These are phyloP conservation scores for Nesogale talazaci DNA, from an alignment of 2,113 vertebrate genomes.

Conservation along the genomic window DNA sequence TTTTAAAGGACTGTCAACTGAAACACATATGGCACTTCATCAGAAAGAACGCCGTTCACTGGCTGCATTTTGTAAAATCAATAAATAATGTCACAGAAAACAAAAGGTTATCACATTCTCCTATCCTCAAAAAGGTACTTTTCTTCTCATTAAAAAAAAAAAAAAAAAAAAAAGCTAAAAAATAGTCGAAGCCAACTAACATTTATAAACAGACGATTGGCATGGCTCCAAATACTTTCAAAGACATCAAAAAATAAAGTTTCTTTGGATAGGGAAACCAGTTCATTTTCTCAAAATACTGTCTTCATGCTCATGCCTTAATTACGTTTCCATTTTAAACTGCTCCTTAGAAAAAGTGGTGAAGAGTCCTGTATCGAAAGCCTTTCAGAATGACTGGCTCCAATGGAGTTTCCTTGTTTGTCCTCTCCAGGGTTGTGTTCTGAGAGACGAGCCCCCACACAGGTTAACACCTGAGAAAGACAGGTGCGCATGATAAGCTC, in stretches of 20 bases:
- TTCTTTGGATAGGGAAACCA: slow-evolving; percentile 78
- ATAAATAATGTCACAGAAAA: slow-evolving; percentile 70
- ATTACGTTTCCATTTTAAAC: neutral
- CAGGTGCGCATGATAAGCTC: neutral
- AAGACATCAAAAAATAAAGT: slow-evolving; percentile 82
- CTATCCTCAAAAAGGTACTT: slow-evolving; percentile 71
- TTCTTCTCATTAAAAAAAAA: slow-evolving; percentile 55
- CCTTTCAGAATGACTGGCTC: slow-evolving; percentile 12
- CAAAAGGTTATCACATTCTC: slow-evolving; percentile 44
- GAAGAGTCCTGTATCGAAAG: slow-evolving; percentile 31
- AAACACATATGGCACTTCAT: slow-evolving; percentile 48
- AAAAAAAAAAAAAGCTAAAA: slow-evolving; percentile 59
- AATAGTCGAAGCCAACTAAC: slow-evolving; percentile 71
- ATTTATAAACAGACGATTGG: slow-evolving; percentile 79
- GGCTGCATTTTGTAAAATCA: slow-evolving; percentile 74
- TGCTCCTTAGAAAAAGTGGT: slow-evolving; percentile 38
- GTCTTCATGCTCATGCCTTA: slow-evolving; percentile 43
- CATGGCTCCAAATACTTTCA: slow-evolving; percentile 68
- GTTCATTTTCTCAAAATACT: neutral
- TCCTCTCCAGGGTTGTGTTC: slow-evolving; percentile 12
- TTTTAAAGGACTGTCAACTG: slow-evolving; percentile 51
- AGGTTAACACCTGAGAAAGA: neutral
- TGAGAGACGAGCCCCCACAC: neutral
- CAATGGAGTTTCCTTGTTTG: neutral
- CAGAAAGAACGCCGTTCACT: slow-evolving; percentile 29